Evolutionary conservation across 2,113 vertebrate species (phyloP).

Genomic region (Cairina moschata): DNA sequence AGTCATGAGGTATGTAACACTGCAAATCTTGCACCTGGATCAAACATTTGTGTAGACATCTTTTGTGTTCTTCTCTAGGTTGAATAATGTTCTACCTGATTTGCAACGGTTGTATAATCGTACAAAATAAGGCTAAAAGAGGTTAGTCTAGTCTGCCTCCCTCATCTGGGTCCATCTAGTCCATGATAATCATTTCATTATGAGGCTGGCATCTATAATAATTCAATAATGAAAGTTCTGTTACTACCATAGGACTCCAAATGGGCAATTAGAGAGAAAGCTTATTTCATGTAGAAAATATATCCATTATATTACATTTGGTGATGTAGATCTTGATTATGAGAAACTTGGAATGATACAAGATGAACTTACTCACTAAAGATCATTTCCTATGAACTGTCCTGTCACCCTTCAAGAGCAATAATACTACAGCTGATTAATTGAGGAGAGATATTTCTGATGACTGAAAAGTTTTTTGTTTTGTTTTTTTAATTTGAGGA

Average conservation of each 20-base stretch:
- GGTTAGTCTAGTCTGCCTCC: neutral
- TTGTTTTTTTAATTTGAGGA: neutral
- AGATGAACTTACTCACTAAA: neutral
- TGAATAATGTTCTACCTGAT: neutral
- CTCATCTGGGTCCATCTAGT: neutral
- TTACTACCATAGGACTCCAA: neutral
- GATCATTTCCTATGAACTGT: neutral
- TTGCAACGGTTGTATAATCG: neutral
- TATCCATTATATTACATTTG: neutral
- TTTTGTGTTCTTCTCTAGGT: neutral
- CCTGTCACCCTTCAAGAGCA: neutral
- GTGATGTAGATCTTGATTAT: neutral
- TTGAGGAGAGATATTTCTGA: neutral
- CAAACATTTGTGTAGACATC: neutral
- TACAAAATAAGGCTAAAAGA: neutral
- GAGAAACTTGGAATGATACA: neutral
- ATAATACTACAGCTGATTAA: neutral
- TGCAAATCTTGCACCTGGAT: neutral
- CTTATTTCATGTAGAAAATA: neutral
- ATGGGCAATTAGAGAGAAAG: neutral
- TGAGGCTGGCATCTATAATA: neutral
- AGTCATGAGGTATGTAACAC: neutral
- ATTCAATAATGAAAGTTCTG: neutral
- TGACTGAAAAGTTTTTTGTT: neutral
- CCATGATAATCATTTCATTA: neutral